Evolutionary conservation across 2,113 vertebrate species (phyloP).

Genomic region (Myanophis thanlyinensis): DNA sequence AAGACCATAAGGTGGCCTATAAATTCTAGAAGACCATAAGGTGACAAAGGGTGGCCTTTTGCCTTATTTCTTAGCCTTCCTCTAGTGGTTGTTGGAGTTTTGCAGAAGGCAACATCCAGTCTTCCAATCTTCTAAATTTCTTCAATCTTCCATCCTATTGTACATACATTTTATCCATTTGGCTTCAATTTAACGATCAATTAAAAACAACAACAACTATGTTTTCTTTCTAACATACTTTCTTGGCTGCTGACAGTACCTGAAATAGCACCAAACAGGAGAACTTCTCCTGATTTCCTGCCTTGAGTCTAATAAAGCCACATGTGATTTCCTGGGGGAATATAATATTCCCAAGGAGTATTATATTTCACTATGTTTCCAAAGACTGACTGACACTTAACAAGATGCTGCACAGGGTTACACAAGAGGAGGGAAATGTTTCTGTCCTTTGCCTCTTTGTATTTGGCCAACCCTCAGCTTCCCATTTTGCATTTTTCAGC

Average conservation of each 20-base stretch:
- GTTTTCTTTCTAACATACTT: neutral
- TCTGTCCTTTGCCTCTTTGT: neutral
- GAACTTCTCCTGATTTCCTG: neutral
- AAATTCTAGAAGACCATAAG: neutral
- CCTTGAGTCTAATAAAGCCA: neutral
- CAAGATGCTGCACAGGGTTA: neutral
- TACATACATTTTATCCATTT: neutral
- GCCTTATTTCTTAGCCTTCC: neutral
- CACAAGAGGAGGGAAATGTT: neutral
- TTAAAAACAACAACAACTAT: too few relatives aligned
- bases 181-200: neutral
- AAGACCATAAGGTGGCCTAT: neutral
- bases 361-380: neutral
- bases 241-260: neutral
- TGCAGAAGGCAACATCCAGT: neutral
- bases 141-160: neutral
- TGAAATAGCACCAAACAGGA: neutral
- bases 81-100: neutral
- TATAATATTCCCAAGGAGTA: neutral
- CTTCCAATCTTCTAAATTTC: neutral
- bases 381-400: neutral
- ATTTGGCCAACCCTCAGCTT: neutral
- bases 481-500: neutral
- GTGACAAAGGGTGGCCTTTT: neutral
- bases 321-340: neutral